These are phyloP conservation scores for Hirundichthys speculiger DNA, from an alignment of 2,113 vertebrate genomes.

Conservation along the genomic window DNA sequence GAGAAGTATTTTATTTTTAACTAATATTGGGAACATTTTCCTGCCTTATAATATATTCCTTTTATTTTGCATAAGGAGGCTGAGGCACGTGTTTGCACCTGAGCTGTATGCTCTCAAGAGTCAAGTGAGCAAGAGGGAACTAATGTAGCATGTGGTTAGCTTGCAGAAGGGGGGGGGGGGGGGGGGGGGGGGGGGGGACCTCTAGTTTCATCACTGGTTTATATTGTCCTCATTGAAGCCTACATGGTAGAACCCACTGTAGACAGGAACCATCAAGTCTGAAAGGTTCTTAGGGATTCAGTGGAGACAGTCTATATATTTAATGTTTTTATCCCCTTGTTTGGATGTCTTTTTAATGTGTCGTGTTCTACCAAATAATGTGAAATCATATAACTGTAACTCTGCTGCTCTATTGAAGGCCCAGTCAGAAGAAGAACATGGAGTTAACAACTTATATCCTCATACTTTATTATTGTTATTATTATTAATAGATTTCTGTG, in stretches of 20 bases:
- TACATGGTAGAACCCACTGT: not conserved
- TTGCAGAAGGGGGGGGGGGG: too few species aligned
- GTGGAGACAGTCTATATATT: not conserved
- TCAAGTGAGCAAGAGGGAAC: not conserved
- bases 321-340: not conserved
- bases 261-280: not conserved
- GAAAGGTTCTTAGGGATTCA: slow-evolving; percentile 5
- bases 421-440: slow-evolving; percentile 13
- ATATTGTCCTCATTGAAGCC: too few species aligned
- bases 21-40: slow-evolving; percentile 24
- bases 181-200: too few species aligned
- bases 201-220: too few species aligned
- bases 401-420: slow-evolving; percentile 18
- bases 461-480: not conserved
- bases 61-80: slow-evolving; percentile 16
- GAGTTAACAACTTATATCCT: not conserved
- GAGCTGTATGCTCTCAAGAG: slow-evolving; percentile 31
- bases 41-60: slow-evolving; percentile 49
- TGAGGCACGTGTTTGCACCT: slow-evolving; percentile 14
- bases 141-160: slow-evolving; percentile 56
- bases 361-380: slow-evolving; percentile 34
- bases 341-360: not conserved
- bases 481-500: not conserved
- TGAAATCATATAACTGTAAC: slow-evolving; percentile 8
- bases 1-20: slow-evolving; percentile 8